A percentile compares a stretch with the other conserved stretches of the same genome.
phyloP scores from a whole-genome alignment of 2,797 vertebrate genomes.

The Chaetophractus vellerosus region DNA sequence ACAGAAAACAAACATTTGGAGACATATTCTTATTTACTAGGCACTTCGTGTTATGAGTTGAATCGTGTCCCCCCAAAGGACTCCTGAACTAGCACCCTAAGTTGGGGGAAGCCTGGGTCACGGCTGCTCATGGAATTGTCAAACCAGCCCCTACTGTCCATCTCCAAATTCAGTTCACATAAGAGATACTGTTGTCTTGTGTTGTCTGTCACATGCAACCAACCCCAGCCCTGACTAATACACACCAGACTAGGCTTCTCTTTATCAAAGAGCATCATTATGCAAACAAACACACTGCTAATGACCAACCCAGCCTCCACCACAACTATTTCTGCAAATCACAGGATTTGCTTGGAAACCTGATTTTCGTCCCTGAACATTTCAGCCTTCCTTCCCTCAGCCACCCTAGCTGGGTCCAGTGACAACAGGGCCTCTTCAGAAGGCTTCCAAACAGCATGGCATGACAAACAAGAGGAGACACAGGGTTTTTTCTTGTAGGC shows the following conservation, averaged over 20 bases:
- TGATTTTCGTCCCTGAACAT: neutral
- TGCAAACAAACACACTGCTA: neutral
- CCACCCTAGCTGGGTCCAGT: neutral
- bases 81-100: neutral
- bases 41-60: too few species aligned
- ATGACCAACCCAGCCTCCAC: neutral
- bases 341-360: slow-evolving; percentile 20
- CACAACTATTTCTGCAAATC: slow-evolving; percentile 7
- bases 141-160: neutral
- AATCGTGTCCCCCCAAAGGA: too few species aligned
- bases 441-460: slow-evolving; percentile 8
- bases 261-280: neutral
- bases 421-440: neutral
- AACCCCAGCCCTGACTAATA: neutral
- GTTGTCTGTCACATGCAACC: neutral
- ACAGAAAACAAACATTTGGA: neutral
- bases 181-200: neutral
- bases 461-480: slow-evolving; percentile 50
- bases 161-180: neutral
- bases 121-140: neutral
- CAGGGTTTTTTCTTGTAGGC: slow-evolving; percentile 45
- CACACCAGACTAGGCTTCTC: neutral
- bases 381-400: neutral
- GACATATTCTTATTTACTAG: neutral
- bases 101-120: neutral